Percentiles rank a stretch among this genome's conserved stretches.
These are phyloP conservation scores for Erebia epiphron DNA, from an alignment of 2,888 invertebrate species.

Conservation along the genomic window DNA sequence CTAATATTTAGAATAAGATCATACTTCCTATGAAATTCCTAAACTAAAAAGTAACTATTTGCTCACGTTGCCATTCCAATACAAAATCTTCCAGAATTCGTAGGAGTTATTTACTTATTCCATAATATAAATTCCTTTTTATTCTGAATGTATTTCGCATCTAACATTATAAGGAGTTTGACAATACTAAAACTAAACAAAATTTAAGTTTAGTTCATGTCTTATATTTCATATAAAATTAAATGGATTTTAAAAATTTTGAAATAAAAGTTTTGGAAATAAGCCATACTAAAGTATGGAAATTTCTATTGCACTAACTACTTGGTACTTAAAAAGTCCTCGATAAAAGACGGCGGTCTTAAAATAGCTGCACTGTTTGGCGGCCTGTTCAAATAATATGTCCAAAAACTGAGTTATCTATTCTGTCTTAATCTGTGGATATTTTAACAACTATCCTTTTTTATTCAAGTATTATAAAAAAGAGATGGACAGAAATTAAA, in stretches of 20 bases:
- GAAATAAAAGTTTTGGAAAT: no score
- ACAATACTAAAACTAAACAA: neutral
- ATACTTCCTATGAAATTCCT: neutral
- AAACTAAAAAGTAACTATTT: neutral
- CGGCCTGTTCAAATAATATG: no score
- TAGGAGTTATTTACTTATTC: neutral
- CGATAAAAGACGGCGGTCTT: no score
- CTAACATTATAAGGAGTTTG: neutral
- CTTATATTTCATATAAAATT: no score
- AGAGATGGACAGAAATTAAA: neutral
- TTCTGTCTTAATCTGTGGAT: no score
- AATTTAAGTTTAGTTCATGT: neutral
- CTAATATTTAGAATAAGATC: neutral
- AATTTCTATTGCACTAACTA: no score
- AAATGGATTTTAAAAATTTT: no score
- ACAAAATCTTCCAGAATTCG: neutral
- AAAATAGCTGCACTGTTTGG: no score
- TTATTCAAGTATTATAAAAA: neutral
- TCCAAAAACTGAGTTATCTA: no score
- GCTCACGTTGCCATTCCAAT: conserved; percentile 12
- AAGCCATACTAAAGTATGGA: no score
- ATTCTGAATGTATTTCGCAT: neutral
- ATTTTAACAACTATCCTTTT: neutral
- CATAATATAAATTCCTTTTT: neutral
- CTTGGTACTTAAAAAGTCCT: no score